Evolutionary conservation across 1,140 invertebrate species (phyloP).

Genomic region (Euwallacea similis): DNA sequence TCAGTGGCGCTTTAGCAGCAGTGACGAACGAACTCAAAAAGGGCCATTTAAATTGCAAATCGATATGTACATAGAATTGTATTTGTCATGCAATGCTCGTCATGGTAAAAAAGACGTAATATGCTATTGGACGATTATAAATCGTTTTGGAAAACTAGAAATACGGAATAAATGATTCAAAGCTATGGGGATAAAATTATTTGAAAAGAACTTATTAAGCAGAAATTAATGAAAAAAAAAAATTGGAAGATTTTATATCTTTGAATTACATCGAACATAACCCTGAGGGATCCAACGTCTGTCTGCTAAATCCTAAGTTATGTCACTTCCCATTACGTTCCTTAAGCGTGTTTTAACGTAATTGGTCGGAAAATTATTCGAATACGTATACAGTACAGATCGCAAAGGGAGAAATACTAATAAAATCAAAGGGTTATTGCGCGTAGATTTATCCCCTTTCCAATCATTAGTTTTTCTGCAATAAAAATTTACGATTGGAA

Average conservation of each 20-base stretch:
- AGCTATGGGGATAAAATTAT: not conserved
- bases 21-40: not conserved
- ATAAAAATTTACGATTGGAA: slow-evolving; percentile 18
- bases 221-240: too few species aligned
- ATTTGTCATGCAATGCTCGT: not conserved
- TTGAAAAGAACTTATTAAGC: too few species aligned
- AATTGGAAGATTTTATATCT: too few species aligned
- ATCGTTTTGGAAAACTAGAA: not conserved
- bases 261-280: too few species aligned
- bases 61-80: not conserved
- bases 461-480: slow-evolving; percentile 17
- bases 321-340: too few species aligned
- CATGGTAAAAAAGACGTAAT: not conserved
- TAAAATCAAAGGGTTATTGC: slow-evolving; percentile 19
- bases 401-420: slow-evolving; percentile 6
- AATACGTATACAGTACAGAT: slow-evolving; percentile 5
- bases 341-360: not conserved
- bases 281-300: too few species aligned
- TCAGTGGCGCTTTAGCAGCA: not conserved
- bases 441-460: slow-evolving; percentile 15
- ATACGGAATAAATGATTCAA: not conserved
- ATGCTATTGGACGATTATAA: not conserved
- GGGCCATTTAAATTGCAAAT: not conserved
- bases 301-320: too few species aligned
- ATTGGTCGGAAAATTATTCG: slow-evolving; percentile 9